These are phyloP conservation scores for Sminthurides aquaticus DNA, from an alignment of 2,888 invertebrate species.

Conservation along the genomic window DNA sequence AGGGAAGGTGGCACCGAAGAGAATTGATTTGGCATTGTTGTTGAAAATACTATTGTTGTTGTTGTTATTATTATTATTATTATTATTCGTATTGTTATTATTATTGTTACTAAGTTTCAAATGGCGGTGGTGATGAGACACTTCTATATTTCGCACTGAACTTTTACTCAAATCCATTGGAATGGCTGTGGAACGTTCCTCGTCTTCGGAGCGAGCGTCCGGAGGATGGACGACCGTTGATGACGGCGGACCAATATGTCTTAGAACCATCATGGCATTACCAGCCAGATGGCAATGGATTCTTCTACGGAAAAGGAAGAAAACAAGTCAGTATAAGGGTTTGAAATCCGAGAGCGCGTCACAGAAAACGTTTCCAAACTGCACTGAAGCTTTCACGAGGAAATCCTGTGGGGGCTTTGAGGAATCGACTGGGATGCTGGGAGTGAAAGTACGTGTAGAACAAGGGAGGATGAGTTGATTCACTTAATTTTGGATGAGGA, in stretches of 20 bases:
- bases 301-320: neutral
- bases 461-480: too few species aligned
- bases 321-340: too few species aligned
- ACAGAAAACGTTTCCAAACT: too few species aligned
- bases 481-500: too few species aligned
- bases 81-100: constrained; percentile 31
- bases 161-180: constrained; percentile 43
- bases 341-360: too few species aligned
- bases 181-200: constrained; percentile 27
- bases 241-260: constrained; percentile 39
- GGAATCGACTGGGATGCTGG: too few species aligned
- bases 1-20: constrained; percentile 12
- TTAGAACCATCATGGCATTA: constrained; percentile 44
- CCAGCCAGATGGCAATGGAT: neutral
- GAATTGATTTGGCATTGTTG: constrained; percentile 21
- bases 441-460: too few species aligned
- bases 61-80: constrained; percentile 29
- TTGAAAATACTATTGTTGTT: constrained; percentile 33
- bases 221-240: constrained; percentile 30
- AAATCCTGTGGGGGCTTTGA: too few species aligned
- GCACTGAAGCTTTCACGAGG: too few species aligned
- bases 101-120: constrained; percentile 32
- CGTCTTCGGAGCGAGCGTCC: constrained; percentile 20
- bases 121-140: constrained; percentile 23
- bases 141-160: constrained; percentile 17